phyloP scores from a whole-genome alignment of 2,113 vertebrate genomes.

The Apteryx mantelli region DNA sequence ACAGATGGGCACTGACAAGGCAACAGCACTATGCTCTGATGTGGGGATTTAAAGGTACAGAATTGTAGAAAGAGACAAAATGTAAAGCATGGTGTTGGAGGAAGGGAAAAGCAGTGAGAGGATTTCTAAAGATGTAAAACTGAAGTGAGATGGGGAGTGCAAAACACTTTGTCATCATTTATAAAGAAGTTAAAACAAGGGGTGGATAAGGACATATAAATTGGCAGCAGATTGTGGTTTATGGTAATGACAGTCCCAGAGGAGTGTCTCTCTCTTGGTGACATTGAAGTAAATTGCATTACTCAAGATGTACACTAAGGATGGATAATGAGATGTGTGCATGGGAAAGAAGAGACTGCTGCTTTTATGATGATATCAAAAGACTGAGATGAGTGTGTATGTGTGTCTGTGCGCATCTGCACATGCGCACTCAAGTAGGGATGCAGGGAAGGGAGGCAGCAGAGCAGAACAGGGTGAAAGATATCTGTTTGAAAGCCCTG shows the following conservation, averaged over 20 bases:
- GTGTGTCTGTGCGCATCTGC: background rate
- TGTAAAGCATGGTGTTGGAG: background rate
- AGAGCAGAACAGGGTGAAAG: background rate
- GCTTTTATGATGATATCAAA: slow-evolving; percentile 51
- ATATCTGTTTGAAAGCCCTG: background rate
- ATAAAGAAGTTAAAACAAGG: slow-evolving; percentile 56
- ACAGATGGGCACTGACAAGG: background rate
- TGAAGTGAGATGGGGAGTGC: background rate
- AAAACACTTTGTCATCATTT: slow-evolving; percentile 29
- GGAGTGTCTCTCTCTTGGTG: slow-evolving; percentile 69
- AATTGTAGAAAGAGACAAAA: background rate
- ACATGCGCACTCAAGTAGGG: background rate
- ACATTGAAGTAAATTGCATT: slow-evolving; percentile 77
- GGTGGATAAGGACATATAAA: slow-evolving; percentile 54
- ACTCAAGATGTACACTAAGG: slow-evolving; percentile 63
- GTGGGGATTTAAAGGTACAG: background rate
- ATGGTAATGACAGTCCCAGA: slow-evolving; percentile 67
- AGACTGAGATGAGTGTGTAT: background rate
- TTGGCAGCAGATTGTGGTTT: slow-evolving; percentile 75
- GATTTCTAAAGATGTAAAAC: slow-evolving; percentile 1
- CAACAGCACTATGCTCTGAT: background rate
- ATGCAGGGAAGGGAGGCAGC: background rate
- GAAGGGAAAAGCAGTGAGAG: background rate
- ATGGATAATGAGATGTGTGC: slow-evolving; percentile 71
- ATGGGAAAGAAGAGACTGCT: slow-evolving; percentile 1